A percentile compares a stretch with the other conserved stretches of the same genome.
Evolutionary conservation across 2,888 invertebrate genomes (phyloP).

Genomic region (Heliconius erato): DNA sequence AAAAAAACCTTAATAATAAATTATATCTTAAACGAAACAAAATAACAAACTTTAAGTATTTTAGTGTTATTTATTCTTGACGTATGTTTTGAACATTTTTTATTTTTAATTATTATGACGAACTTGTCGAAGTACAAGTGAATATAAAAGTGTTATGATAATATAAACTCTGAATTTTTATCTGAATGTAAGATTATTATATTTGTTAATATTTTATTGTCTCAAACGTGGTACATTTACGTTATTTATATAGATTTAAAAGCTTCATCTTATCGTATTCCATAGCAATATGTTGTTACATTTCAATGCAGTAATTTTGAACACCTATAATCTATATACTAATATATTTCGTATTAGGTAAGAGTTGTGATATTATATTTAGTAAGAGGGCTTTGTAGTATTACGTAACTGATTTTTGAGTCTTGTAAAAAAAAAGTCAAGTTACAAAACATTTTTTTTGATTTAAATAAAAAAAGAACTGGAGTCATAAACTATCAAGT

Average conservation of each 20-base stretch:
- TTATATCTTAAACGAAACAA: too few relatives aligned
- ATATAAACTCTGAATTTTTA: neutral
- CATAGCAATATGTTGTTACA: neutral
- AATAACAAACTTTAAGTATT: neutral
- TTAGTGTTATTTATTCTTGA: neutral
- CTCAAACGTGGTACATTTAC: neutral
- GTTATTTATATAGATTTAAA: conserved; percentile 3
- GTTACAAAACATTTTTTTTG: neutral
- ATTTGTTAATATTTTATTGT: neutral
- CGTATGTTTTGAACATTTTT: neutral
- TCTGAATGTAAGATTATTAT: neutral
- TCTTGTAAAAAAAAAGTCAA: neutral
- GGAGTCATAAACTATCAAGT: neutral
- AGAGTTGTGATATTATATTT: neutral
- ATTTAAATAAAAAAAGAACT: neutral
- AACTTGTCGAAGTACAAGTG: neutral
- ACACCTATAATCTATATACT: neutral
- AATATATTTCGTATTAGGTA: neutral
- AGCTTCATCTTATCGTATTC: neutral
- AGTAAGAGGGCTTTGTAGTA: neutral
- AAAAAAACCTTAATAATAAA: too few relatives aligned
- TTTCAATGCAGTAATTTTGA: conserved; percentile 46
- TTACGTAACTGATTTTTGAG: neutral
- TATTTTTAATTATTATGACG: neutral
- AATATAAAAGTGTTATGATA: neutral